Evolutionary conservation across 1,140 invertebrate genomes (phyloP).

Genomic region (Caenorhabditis tropicalis): DNA sequence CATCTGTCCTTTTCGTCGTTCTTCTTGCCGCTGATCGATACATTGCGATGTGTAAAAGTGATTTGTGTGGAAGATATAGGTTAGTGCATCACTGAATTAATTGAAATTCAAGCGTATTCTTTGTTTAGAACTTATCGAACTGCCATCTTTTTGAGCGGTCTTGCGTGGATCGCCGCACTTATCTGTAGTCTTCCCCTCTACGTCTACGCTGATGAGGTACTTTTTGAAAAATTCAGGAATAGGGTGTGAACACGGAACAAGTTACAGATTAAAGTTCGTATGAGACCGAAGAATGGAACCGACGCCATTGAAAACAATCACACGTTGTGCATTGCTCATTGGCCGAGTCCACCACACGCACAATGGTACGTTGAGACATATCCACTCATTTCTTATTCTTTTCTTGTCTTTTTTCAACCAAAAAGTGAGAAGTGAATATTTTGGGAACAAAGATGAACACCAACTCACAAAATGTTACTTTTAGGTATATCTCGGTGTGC

Average conservation of each 20-base stretch:
- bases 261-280: constrained; percentile 22
- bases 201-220: constrained; percentile 60
- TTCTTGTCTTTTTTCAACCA: constrained; percentile 10
- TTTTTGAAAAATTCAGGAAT: neutral
- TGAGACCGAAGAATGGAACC: constrained; percentile 40
- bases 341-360: constrained; percentile 65
- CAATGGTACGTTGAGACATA: constrained; percentile 62
- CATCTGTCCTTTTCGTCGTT: constrained; percentile 71
- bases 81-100: neutral
- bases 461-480: neutral
- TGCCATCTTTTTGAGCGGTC: constrained; percentile 60
- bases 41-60: constrained; percentile 69
- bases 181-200: constrained; percentile 66
- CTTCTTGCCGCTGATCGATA: constrained; percentile 69
- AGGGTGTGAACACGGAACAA: neutral
- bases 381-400: neutral
- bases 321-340: constrained; percentile 69
- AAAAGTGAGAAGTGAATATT: neutral
- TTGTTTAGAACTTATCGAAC: constrained; percentile 67
- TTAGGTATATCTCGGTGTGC: constrained; percentile 70
- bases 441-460: neutral
- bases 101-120: neutral
- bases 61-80: constrained; percentile 59
- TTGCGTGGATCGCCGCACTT: constrained; percentile 66
- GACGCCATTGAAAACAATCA: constrained; percentile 50